Conservation (phyloP, 2,888 invertebrate species). For the Oligia fasciuncula region DNA sequence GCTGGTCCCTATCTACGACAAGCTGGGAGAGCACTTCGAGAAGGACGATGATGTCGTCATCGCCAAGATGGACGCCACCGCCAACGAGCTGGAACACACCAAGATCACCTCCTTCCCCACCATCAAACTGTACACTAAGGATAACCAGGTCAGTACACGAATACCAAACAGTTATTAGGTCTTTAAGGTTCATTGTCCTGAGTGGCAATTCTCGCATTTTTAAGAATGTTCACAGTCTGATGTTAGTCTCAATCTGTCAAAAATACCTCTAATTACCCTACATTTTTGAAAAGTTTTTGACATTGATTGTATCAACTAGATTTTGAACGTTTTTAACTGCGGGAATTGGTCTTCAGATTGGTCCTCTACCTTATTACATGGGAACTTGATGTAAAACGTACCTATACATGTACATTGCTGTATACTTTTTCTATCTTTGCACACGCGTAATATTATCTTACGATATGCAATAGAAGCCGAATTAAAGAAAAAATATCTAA, state of each 20-base stretch:
- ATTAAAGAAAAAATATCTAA: too few relatives aligned
- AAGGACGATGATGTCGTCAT: slow-evolving; percentile 95
- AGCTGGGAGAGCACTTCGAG: slow-evolving; percentile 98
- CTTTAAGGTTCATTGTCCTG: too few relatives aligned
- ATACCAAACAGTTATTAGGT: background rate
- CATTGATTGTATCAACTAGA: too few relatives aligned
- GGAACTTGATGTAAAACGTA: background rate
- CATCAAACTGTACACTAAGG: slow-evolving; percentile 98
- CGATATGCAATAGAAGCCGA: background rate
- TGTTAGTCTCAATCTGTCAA: too few relatives aligned
- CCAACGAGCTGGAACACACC: slow-evolving; percentile 98
- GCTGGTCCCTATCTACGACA: slow-evolving; percentile 98
- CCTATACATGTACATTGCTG: background rate
- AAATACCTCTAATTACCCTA: too few relatives aligned
- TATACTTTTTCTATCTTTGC: background rate
- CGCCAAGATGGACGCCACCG: slow-evolving; percentile 99
- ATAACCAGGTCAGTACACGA: slow-evolving; percentile 91
- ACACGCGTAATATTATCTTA: too few relatives aligned
- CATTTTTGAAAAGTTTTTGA: too few relatives aligned
- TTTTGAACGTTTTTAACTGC: too few relatives aligned
- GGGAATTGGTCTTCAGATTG: too few relatives aligned
- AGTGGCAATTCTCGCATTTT: too few relatives aligned
- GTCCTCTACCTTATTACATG: too few relatives aligned
- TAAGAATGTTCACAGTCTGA: too few relatives aligned
- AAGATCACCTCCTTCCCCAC: slow-evolving; percentile 98